Base-by-base conservation (phyloP, 2,113 vertebrate genomes). In the Eleginops maclovinus region DNA sequence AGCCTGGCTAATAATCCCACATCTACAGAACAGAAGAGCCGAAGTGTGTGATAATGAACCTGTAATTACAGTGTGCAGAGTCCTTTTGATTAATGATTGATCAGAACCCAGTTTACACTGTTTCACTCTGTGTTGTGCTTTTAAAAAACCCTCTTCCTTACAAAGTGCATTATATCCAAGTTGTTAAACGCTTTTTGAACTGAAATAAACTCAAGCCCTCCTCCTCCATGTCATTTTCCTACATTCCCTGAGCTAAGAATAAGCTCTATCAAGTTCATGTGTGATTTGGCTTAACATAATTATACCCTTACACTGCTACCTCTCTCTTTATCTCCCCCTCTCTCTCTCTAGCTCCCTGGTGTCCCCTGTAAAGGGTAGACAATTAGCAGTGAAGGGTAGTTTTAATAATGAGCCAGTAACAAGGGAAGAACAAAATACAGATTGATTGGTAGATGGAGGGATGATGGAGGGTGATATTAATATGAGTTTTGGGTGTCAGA, bases 361-460 rank as follows among this genome's bases (percentile, higher is more conserved):
- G 93, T 76, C 86, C 85, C 78, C 91, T 94, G 93, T 94, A 92
- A 94, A 91, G 55, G 88, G 90, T 71, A 90, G 87, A 86, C 90
- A 94, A 93, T 93, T 94, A 94, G 92, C 90, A 86, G 79, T 60
- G 72, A 86, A 91, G 87, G 62, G 19, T 86, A 85, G 77, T 88
- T 87, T n/a, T 90, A 91, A 91, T 92, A 93, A 94, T 92, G 89
- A 91, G 89, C 72, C 79, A 77, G 88, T 82, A 92, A 86, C 86
- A 77, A 87, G 84, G 89, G 85, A 84, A 63, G 81, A 78, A 66
- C 13, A 64, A 75, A 76, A 41, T 54, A 66, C 36, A n/a, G 41
- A 54, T 53, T 76, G 73, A 36, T 61, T 46, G 67, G 41, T 36
- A 40, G 53, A 59, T 75, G 31, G 56, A 71, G 21, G 65, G 31